Conservation (phyloP, 2,113 vertebrate genomes). For the Anarhynchus alexandrinus region DNA sequence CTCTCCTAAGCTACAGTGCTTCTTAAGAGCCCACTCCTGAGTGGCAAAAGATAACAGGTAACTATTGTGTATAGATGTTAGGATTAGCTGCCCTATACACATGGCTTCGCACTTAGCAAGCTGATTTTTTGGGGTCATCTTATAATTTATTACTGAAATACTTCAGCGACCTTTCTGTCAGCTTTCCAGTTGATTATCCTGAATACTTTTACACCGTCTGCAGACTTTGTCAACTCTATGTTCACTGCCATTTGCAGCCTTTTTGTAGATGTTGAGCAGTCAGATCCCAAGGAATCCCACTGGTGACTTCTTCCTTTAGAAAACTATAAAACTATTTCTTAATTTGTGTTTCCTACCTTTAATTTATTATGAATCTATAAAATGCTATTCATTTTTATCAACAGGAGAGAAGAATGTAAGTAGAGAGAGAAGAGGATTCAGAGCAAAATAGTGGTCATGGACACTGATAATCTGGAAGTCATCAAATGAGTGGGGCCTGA, state of each 20-base stretch:
- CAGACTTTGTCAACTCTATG: neutral
- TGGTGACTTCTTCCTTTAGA: neutral
- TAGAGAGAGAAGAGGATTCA: neutral
- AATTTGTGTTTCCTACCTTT: neutral
- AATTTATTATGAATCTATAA: neutral
- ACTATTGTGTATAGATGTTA: neutral
- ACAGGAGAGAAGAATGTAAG: neutral
- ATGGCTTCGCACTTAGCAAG: accelerated
- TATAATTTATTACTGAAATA: neutral
- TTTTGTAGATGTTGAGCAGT: neutral
- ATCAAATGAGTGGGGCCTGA: neutral
- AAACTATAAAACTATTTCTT: neutral
- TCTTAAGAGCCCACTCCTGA: neutral
- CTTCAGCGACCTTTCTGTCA: neutral
- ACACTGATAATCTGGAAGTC: neutral
- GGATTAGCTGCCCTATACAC: neutral
- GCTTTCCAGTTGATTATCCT: neutral
- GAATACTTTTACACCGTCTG: neutral
- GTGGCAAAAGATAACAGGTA: neutral
- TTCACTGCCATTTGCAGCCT: neutral
- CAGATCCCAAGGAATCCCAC: neutral
- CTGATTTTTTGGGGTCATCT: neutral
- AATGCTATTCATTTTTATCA: neutral
- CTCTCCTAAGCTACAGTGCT: neutral
- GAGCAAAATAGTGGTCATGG: neutral